A percentile compares a stretch with the other conserved stretches of the same genome.
Conservation (phyloP, 2,797 vertebrate species). For the Enteromius afrohamiltoni region DNA sequence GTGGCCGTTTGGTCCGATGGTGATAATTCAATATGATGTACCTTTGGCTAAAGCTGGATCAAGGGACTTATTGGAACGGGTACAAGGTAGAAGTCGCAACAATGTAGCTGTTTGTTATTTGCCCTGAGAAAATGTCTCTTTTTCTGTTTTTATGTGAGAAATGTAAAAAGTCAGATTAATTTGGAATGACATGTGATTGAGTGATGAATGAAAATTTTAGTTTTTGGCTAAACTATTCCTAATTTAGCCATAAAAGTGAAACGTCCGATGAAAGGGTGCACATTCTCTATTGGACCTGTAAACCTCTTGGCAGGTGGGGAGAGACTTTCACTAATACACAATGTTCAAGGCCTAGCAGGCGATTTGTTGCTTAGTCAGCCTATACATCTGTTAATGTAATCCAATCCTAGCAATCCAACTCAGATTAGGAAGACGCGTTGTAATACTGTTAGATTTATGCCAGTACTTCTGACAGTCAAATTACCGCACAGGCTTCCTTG, state of each 20-base stretch:
- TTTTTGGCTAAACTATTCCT: neutral
- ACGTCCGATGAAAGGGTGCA: neutral
- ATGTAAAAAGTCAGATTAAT: neutral
- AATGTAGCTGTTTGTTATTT: slow-evolving; percentile 10
- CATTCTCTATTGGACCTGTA: slow-evolving; percentile 46
- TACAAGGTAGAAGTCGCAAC: slow-evolving; percentile 20
- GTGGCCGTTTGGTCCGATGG: slow-evolving; percentile 43
- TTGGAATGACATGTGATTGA: neutral
- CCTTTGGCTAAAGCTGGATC: slow-evolving; percentile 69
- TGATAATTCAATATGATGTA: slow-evolving; percentile 68
- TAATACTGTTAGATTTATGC: slow-evolving; percentile 65
- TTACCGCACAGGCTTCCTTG: neutral
- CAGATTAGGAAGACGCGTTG: slow-evolving; percentile 58
- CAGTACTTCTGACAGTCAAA: slow-evolving; percentile 17
- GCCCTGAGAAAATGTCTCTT: neutral
- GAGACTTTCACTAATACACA: slow-evolving; percentile 70
- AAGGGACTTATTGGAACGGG: slow-evolving; percentile 66
- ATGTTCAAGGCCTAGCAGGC: slow-evolving; percentile 49
- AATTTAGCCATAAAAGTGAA: neutral
- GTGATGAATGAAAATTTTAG: no score
- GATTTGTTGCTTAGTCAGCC: slow-evolving; percentile 66
- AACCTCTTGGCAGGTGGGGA: slow-evolving; percentile 54
- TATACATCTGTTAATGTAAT: slow-evolving; percentile 66
- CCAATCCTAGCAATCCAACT: slow-evolving; percentile 59
- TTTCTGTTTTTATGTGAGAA: neutral